Evolutionary conservation across 2,888 invertebrate species (phyloP).

Genomic region (Agrochola macilenta): DNA sequence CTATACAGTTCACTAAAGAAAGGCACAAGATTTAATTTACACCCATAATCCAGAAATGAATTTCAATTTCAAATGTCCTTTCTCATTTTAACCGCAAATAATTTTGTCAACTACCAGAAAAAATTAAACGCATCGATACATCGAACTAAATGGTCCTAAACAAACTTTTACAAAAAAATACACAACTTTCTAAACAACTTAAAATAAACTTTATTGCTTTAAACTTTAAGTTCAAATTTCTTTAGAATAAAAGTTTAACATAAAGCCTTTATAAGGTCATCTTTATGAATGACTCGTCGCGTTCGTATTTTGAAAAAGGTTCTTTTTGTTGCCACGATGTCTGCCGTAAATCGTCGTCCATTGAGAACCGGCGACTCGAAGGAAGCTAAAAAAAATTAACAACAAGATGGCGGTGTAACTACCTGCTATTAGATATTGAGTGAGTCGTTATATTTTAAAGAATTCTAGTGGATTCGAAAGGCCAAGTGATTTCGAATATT

Average conservation of each 20-base stretch:
- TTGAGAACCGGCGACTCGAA: slow-evolving; percentile 78
- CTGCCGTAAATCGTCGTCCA: slow-evolving; percentile 87
- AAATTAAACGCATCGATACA: slow-evolving; percentile 60
- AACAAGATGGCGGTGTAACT: slow-evolving; percentile 74
- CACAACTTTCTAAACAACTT: neutral
- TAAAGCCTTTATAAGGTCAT: slow-evolving; percentile 58
- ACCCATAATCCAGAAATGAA: slow-evolving; percentile 49
- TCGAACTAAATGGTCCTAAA: slow-evolving; percentile 66
- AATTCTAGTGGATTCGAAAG: slow-evolving; percentile 34
- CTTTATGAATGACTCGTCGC: slow-evolving; percentile 84
- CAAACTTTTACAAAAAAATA: slow-evolving; percentile 52
- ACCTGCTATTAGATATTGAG: slow-evolving; percentile 74
- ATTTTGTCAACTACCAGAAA: slow-evolving; percentile 65
- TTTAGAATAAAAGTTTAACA: slow-evolving; percentile 17
- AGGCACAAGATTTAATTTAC: slow-evolving; percentile 47
- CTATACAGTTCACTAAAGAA: slow-evolving; percentile 44
- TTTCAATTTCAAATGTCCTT: slow-evolving; percentile 57
- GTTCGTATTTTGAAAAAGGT: slow-evolving; percentile 77
- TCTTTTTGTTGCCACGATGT: slow-evolving; percentile 86
- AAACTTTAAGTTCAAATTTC: slow-evolving; percentile 19
- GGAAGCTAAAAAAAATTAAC: slow-evolving; percentile 78
- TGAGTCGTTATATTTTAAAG: slow-evolving; percentile 63
- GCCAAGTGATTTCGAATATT: slow-evolving; percentile 35
- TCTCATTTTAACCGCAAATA: slow-evolving; percentile 64
- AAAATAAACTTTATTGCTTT: slow-evolving; percentile 9